Evolutionary conservation across 2,888 invertebrate genomes (phyloP), one percentile per base, ranked within the genome.

Genomic region (Galerucella calmariensis): DNA sequence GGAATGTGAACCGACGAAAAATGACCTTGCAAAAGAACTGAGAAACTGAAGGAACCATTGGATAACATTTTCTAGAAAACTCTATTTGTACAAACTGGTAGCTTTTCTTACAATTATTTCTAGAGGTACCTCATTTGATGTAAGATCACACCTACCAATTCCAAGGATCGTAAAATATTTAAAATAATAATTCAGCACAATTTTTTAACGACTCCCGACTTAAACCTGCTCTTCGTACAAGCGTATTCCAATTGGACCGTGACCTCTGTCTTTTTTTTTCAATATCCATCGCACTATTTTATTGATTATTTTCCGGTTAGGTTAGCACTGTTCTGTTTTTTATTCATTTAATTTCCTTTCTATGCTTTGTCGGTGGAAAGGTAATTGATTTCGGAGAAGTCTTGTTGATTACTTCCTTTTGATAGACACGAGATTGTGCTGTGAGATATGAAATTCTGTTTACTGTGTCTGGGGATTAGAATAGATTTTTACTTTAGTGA

Each of bases 341-440:
- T 65, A 65, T 65, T 46, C 12, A 65, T 65, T 65, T 65, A 46
- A 46, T 65, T 65, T 65, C 46, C 41, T 65, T 46, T 46, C 12
- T 12, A 16, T 65, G 41, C 41, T 65, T 65, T 62, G 62, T 65
- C 63, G 63, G 46, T 20, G n/a, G 46, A 46, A 46, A 11, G 46
- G 20, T 65, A 65, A 65, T 44, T 65, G 63, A 65, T 65, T 65
- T 65, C 63, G 63, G n/a, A n/a, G 62, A 62, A 65, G 27, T 65
- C 44, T 65, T 20, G 16, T 65, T 65, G 16, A 65, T 46, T 65
- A 46, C 63, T 65, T 65, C 63, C 63, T 65, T n/a, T 46, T 44
- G 63, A 46, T 46, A 20, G 35, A 41, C 16, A 44, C 20, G 10
- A 44, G 46, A 65, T 44, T 65, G 63, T 44, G 46, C 11, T 41